phyloP scores from a whole-genome alignment of 2,113 vertebrate genomes.

The Erythrolamprus reginae region DNA sequence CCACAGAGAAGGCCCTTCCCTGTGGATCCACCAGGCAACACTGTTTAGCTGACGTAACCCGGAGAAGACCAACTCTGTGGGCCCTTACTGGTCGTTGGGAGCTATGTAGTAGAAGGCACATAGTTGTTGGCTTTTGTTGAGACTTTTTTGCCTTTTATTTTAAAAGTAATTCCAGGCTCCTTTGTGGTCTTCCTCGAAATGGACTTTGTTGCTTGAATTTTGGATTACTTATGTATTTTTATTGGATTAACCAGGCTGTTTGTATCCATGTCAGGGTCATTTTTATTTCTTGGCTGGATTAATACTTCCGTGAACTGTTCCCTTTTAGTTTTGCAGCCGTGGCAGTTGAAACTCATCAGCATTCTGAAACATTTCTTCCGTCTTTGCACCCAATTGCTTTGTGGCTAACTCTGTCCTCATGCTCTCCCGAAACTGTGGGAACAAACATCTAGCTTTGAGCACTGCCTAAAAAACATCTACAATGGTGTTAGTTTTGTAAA shows the following conservation, averaged over 20 bases:
- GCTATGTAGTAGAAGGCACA: too few relatives aligned
- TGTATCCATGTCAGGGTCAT: conserved; percentile 37
- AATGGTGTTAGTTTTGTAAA: neutral
- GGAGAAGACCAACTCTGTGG: too few relatives aligned
- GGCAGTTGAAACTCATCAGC: conserved; percentile 44
- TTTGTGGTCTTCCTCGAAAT: neutral
- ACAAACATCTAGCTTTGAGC: conserved; percentile 1
- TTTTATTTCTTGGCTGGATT: conserved; percentile 40
- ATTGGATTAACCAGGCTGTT: neutral
- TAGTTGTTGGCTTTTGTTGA: fast-evolving
- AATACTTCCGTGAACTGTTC: conserved; percentile 34
- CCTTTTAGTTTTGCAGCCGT: neutral
- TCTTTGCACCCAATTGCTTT: neutral
- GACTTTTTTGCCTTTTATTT: neutral
- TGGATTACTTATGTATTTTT: neutral
- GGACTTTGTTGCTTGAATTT: neutral
- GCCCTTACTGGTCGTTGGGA: too few relatives aligned
- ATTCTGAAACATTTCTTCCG: conserved; percentile 9
- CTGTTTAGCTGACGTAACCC: too few relatives aligned
- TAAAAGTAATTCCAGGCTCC: neutral
- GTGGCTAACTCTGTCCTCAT: conserved; percentile 6
- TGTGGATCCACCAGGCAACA: too few relatives aligned
- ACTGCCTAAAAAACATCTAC: neutral
- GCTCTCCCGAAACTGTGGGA: neutral
- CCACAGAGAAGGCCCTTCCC: too few relatives aligned